phyloP scores from a whole-genome alignment of 1,140 invertebrate genomes.

The Drosophila santomea region DNA sequence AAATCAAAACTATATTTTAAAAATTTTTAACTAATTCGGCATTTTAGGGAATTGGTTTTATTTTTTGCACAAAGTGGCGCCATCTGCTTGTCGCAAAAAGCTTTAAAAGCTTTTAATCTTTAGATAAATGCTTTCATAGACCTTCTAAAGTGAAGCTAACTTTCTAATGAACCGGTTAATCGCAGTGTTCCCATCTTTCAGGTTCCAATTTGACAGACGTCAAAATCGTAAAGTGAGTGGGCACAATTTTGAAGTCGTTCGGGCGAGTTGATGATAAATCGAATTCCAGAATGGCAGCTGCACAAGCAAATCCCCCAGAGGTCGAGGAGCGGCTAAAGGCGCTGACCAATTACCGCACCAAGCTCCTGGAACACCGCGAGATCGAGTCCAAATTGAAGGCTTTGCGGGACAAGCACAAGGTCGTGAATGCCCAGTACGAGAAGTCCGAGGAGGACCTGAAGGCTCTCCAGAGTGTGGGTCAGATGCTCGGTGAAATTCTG shows the following conservation, averaged over 20 bases:
- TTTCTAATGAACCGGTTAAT: neutral
- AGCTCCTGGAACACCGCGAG: conserved; percentile 98
- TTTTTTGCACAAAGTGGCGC: neutral
- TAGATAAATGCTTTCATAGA: neutral
- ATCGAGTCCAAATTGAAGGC: conserved; percentile 96
- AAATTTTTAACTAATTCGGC: no score
- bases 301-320: neutral
- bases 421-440: conserved; percentile 98
- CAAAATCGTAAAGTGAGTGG: conserved; percentile 18
- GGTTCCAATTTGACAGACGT: neutral
- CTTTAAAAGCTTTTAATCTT: neutral
- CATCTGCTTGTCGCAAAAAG: neutral
- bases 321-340: conserved; percentile 89
- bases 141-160: neutral
- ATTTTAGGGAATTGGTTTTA: no score
- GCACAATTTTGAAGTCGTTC: conserved; percentile 11
- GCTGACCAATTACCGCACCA: conserved; percentile 95
- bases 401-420: conserved; percentile 97
- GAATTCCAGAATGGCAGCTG: conserved; percentile 7
- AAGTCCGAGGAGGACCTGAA: conserved; percentile 99
- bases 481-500: conserved; percentile 99
- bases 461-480: conserved; percentile 99
- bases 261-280: neutral
- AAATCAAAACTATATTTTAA: no score
- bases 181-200: neutral